These are phyloP conservation scores for Salminus brasiliensis DNA, from an alignment of 2,113 vertebrate genomes.

Conservation along the genomic window DNA sequence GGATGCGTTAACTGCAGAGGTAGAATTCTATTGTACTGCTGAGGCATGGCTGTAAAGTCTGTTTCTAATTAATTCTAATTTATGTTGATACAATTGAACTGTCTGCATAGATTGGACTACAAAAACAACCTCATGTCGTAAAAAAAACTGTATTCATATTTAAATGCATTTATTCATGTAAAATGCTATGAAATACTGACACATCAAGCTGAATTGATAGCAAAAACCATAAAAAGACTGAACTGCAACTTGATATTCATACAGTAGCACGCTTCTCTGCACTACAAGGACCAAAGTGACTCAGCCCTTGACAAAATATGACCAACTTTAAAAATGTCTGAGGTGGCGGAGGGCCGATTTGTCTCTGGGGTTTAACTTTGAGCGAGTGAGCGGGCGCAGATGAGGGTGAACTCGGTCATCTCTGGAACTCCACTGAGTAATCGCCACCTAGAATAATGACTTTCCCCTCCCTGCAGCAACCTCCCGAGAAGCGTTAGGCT, in stretches of 20 bases:
- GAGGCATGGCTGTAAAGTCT: too few relatives aligned
- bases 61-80: too few relatives aligned
- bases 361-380: conserved; percentile 52
- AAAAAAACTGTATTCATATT: too few relatives aligned
- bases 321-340: conserved; percentile 49
- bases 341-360: conserved; percentile 44
- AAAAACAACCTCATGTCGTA: too few relatives aligned
- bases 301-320: conserved; percentile 44
- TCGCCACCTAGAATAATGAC: conserved; percentile 24
- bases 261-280: conserved; percentile 3
- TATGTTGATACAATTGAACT: too few relatives aligned
- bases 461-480: conserved; percentile 24
- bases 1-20: too few relatives aligned
- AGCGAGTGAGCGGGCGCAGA: conserved; percentile 18
- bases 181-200: too few relatives aligned
- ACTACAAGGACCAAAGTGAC: conserved; percentile 40
- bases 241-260: not conserved
- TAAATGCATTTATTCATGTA: too few relatives aligned
- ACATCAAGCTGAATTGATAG: too few relatives aligned
- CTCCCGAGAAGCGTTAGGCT: conserved; percentile 10
- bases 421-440: conserved; percentile 45
- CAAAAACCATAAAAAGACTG: not conserved
- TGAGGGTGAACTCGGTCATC: conserved; percentile 34
- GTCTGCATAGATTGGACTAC: too few relatives aligned
- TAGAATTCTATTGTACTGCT: too few relatives aligned